These are phyloP conservation scores for Antechinus stuartii DNA, from an alignment of 2,113 vertebrate species.

Conservation along the genomic window DNA sequence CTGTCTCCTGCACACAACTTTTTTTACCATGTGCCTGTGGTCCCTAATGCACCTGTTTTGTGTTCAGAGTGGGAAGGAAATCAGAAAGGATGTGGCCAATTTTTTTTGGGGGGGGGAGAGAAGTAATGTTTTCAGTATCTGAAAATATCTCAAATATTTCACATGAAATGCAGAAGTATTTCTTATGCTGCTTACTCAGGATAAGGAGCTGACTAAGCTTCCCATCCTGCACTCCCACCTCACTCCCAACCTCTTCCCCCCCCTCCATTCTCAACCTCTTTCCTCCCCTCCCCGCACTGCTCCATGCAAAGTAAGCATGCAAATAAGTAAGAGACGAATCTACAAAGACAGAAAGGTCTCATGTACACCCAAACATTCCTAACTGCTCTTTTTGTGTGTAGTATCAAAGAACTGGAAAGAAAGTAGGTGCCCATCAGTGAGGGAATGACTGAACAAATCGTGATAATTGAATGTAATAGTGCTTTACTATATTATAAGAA, in stretches of 20 bases:
- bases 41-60: constrained; percentile 84
- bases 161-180: constrained; percentile 56
- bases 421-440: neutral
- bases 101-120: constrained; percentile 82
- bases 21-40: constrained; percentile 73
- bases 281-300: neutral
- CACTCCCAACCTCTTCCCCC: too few species aligned
- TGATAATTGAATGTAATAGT: neutral
- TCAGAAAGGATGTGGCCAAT: constrained; percentile 83
- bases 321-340: constrained; percentile 49
- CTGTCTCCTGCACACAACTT: constrained; percentile 74
- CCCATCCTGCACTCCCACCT: too few species aligned
- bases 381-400: neutral
- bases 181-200: constrained; percentile 77
- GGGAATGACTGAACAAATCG: neutral
- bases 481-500: neutral
- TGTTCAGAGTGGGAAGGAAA: constrained; percentile 81
- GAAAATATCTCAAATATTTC: constrained; percentile 83
- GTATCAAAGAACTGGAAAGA: neutral
- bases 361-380: neutral
- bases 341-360: neutral
- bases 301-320: constrained; percentile 46
- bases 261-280: too few species aligned
- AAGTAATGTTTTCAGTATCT: constrained; percentile 79
- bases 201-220: constrained; percentile 75